phyloP scores from a whole-genome alignment of 2,113 vertebrate species.

The Menura novaehollandiae region DNA sequence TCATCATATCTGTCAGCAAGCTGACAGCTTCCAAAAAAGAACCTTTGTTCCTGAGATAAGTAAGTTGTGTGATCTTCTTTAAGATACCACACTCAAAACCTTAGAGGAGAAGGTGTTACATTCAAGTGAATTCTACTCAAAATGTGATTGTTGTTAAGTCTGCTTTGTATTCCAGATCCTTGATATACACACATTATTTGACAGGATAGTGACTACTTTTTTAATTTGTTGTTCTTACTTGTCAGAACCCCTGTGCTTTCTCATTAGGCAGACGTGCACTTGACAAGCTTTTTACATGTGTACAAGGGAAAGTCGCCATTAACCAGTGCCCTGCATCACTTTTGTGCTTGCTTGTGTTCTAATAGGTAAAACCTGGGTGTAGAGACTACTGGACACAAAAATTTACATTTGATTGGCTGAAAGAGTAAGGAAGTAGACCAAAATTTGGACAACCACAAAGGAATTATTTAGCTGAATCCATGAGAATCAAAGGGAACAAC shows the following conservation, averaged over 20 bases:
- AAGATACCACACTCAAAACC: conserved; percentile 62
- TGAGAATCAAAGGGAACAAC: not conserved
- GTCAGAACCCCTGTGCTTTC: conserved; percentile 24
- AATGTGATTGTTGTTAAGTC: conserved; percentile 45
- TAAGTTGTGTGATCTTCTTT: conserved; percentile 70
- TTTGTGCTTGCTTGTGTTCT: not conserved
- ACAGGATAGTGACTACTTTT: not conserved
- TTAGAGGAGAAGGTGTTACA: conserved; percentile 60
- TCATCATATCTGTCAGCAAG: conserved; percentile 73
- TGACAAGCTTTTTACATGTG: not conserved
- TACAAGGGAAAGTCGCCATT: not conserved
- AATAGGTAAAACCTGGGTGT: not conserved
- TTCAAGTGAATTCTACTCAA: conserved; percentile 54
- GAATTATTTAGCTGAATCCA: not conserved
- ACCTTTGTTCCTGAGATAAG: conserved; percentile 71
- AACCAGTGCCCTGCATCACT: not conserved
- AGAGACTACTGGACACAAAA: not conserved
- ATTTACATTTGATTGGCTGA: not conserved
- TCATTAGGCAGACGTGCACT: not conserved
- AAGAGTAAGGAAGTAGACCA: not conserved
- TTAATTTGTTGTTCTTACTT: conserved; percentile 20
- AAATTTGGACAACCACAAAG: not conserved
- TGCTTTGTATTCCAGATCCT: conserved; percentile 18
- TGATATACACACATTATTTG: conserved; percentile 3
- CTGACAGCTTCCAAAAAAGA: conserved; percentile 71